A percentile compares a stretch with the other conserved stretches of the same genome.
Conservation (phyloP, 2,888 invertebrate species). For the Lycophotia porphyrea region DNA sequence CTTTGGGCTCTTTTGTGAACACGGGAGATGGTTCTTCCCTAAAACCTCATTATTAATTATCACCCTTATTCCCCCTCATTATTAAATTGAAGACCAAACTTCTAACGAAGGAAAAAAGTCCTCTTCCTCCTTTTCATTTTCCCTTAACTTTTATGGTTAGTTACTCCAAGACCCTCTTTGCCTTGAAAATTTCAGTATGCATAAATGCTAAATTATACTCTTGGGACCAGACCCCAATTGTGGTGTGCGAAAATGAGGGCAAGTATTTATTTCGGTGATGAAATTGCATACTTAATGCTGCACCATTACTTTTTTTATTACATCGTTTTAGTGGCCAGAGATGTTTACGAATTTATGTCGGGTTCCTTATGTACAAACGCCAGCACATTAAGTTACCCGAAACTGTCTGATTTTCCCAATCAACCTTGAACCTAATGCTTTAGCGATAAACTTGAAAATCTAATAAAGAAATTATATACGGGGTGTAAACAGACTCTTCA, state of each 20-base stretch:
- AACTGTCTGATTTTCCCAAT: too few relatives aligned
- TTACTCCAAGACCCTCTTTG: slow-evolving; percentile 18
- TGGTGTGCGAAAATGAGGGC: slow-evolving; percentile 43
- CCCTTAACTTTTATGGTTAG: slow-evolving; percentile 36
- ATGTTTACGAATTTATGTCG: slow-evolving; percentile 41
- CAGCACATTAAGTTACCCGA: too few relatives aligned
- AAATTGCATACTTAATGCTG: slow-evolving; percentile 47
- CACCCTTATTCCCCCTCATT: slow-evolving; percentile 9
- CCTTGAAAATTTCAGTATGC: slow-evolving; percentile 44
- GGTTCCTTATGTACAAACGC: not conserved
- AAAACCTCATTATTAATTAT: slow-evolving; percentile 49
- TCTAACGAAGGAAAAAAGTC: slow-evolving; percentile 26
- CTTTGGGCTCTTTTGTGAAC: not conserved
- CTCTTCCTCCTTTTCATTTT: slow-evolving; percentile 30
- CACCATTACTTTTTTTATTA: slow-evolving; percentile 51
- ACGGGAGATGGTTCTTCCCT: not conserved
- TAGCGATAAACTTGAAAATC: too few relatives aligned
- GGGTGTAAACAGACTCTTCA: too few relatives aligned
- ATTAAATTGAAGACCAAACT: slow-evolving; percentile 33
- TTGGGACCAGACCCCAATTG: slow-evolving; percentile 44
- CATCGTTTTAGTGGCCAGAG: slow-evolving; percentile 1
- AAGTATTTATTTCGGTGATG: slow-evolving; percentile 42
- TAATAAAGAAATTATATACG: too few relatives aligned
- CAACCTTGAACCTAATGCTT: too few relatives aligned
- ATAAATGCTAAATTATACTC: slow-evolving; percentile 45